Evolutionary conservation across 2,888 invertebrate species (phyloP), one percentile per base, ranked within the genome.

Genomic region (Leucoma salicis): DNA sequence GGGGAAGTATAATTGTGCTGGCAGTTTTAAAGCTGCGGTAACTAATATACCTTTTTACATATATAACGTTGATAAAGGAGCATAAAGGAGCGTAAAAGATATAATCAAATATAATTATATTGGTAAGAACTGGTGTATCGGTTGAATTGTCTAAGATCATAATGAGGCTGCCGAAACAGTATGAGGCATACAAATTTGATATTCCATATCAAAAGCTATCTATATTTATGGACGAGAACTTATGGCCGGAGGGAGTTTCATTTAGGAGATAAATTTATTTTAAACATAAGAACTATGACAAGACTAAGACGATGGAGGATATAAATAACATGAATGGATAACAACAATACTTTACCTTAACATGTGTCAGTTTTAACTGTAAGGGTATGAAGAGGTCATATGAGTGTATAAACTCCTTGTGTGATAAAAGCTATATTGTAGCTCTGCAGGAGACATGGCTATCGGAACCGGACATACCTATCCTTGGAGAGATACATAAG

Each of bases 201-300:
- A 11, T 27, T 3, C 11, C 27, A n/a, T 6, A 27, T 3, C 3
- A n/a, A 3, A 27, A 27, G 11, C 10, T 27, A 27, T n/a, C 8
- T 8, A n/a, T 11, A 27, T 27, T 27, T 27, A 6, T 27, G n/a
- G 27, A 27, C 10, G 27, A 27, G 3, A 27, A 27, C 3, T 28
- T 31, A 36, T 46, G 39, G 41, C 33, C 14, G 31, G 27, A 14
- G 27, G 28, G 29, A 32, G 13, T 27, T 6, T 11, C 10, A 33
- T 45, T 35, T 28, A 25, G 27, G 11, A 4, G 11, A 3, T 27
- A 6, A 4, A 29, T 13, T 29, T 13, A 29, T 13, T 27, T 27
- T 27, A 27, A 51, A n/a, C n/a, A n/a, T n/a, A n/a, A n/a, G n/a
- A n/a, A n/a, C n/a, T n/a, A n/a, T n/a, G n/a, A n/a, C n/a, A n/a